Evolutionary conservation across 53 echinoderm and acorn worm genomes (phyloP), one percentile per base, ranked within the genome.

Genomic region (Antedon mediterranea): DNA sequence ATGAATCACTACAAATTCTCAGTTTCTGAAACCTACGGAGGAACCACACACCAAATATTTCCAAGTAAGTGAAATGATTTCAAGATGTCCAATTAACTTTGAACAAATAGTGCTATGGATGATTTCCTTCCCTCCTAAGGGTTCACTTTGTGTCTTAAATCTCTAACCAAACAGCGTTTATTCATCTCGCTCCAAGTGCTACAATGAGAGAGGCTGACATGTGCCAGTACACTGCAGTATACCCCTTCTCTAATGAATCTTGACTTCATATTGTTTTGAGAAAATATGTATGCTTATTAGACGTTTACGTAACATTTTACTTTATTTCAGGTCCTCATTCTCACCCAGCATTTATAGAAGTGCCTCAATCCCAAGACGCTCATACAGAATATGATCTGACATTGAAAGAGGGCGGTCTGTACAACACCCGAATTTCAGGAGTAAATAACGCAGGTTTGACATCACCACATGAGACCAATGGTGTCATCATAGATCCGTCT

Each of bases 391-490:
- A n/a, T 31, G 76, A 57, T 43, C 70, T 87, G 70, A 43, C 79
- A 28, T 76, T 87, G 27, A 76, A 71, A 28, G 30, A 34, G 34
- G 87, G 87, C 0, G 72, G 83, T 20, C 72, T 43, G 13, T 87
- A 87, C 33, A 80, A 74, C 43, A 77, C 76, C 41, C 41, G 77
- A 29, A 76, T 87, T 30, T 78, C 79, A 43, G 83, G 80, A 71
- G 34, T 34, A 6, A 87, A 87, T 76, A 32, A 72, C 28, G 87
- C 87, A 20, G 83, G 83, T 33, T 72, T 87, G 28, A 43, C 76
- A 4, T 72, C 83, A 27, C 79, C 83, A 14, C 87, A 87, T 77
- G 87, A 87, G 33, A 87, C 87, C 3, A 83, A 76, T 34, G 87
- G 87, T n/a, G 72, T 87, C 77, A 72, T 31, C 32, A 75, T 87